These are phyloP conservation scores for Hemistola chrysoprasaria DNA, from an alignment of 2,888 invertebrate species.

Conservation along the genomic window DNA sequence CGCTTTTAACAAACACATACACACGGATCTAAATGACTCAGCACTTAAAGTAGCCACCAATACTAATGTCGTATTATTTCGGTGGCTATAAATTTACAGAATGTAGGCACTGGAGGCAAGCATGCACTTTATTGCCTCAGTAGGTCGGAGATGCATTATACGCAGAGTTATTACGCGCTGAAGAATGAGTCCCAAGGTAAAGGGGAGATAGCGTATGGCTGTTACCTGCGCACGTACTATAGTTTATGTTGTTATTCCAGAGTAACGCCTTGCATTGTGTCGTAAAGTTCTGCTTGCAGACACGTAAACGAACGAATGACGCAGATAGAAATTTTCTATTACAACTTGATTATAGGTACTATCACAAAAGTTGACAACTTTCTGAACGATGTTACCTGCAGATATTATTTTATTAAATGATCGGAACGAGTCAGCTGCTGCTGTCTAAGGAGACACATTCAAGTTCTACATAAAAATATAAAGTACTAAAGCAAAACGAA, in stretches of 20 bases:
- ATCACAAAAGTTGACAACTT: conserved; percentile 1
- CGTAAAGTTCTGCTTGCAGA: conserved; percentile 21
- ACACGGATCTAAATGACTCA: too few relatives aligned
- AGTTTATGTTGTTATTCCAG: conserved; percentile 24
- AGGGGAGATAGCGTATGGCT: conserved; percentile 38
- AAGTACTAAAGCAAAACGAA: too few relatives aligned
- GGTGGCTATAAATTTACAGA: conserved; percentile 44
- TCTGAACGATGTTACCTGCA: too few relatives aligned
- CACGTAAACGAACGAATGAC: conserved; percentile 18
- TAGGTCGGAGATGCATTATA: conserved; percentile 52
- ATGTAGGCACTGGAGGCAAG: conserved; percentile 37
- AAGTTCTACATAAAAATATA: too few relatives aligned
- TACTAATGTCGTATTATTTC: conserved; percentile 41
- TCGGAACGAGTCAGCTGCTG: too few relatives aligned
- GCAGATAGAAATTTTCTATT: conserved; percentile 1
- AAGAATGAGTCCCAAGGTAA: conserved; percentile 61
- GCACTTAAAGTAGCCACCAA: conserved; percentile 24
- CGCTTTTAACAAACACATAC: too few relatives aligned
- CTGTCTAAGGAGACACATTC: too few relatives aligned
- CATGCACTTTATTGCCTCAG: conserved; percentile 52
- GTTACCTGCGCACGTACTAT: conserved; percentile 23
- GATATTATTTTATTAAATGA: too few relatives aligned
- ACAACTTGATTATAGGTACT: conserved; percentile 6
- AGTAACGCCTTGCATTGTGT: conserved; percentile 17
- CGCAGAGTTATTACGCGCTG: conserved; percentile 48